Evolutionary conservation across 2,113 vertebrate species (phyloP), one percentile per base, ranked within the genome.

Genomic region (Laticauda laticaudata): DNA sequence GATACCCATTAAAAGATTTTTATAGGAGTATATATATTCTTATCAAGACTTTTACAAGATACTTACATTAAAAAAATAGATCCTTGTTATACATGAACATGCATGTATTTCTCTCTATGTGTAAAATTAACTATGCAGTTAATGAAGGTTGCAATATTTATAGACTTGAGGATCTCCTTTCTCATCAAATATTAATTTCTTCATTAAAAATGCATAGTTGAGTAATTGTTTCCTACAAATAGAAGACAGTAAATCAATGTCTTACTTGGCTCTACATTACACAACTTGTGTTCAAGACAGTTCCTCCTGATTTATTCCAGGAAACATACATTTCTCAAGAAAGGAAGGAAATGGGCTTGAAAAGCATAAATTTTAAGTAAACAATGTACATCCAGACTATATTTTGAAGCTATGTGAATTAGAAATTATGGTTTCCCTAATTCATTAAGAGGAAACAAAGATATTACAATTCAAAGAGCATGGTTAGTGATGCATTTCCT

Each of bases 1-100:
- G 96, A 94, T 97, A 93, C 95, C 95, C 94, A 97, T 95, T 97
- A 97, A 97, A 97, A 95, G 48, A 29, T 95, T 97, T 97, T 97
- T 97, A 97, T 95, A 55, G 34, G 94, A 95, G 94, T 94, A 88
- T 93, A 96, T 94, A 96, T 39, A 81, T 95, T 94, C 95, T 97
- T 96, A 92, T 75, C 91, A 93, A 96, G 94, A 94, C 92, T 87
- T 94, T 95, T 96, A 92, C 90, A 95, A 96, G 94, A 94, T 95
- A 97, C 95, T 94, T 91, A 90, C 91, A 92, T 90, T 94, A 96
- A 95, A 96, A 95, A 96, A 95, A 55, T 81, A 95, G 91, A 96
- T 92, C 87, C 91, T 94, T 85, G 53, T 91, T 94, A 93, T 93
- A 92, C 89, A 93, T 89, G 92, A 88, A 91, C 45, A 86, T 91